A percentile compares a stretch with the other conserved stretches of the same genome.
Conservation (phyloP, 1,140 invertebrate genomes). For the Caenorhabditis remanei region DNA sequence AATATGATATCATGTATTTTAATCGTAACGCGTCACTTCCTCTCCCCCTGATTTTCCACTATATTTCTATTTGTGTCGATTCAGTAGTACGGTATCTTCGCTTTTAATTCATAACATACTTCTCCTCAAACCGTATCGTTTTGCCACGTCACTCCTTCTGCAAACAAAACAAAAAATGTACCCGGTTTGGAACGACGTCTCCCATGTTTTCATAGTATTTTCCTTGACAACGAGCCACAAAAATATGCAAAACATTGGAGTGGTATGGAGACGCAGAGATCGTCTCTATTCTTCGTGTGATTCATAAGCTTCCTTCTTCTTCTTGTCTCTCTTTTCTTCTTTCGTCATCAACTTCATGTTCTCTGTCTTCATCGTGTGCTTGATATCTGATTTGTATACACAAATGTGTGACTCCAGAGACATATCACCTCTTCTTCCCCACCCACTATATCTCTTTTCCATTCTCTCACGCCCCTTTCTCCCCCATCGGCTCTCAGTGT, state of each 20-base stretch:
- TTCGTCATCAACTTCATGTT: conserved; percentile 33
- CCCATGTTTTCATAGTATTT: neutral
- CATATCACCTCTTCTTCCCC: neutral
- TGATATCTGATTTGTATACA: conserved; percentile 44
- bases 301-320: conserved; percentile 8
- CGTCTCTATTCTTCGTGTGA: conserved; percentile 41
- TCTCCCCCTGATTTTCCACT: neutral
- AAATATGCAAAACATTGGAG: conserved; percentile 39
- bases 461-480: neutral
- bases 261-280: conserved; percentile 1
- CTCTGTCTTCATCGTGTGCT: conserved; percentile 23
- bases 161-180: conserved; percentile 9
- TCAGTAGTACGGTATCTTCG: neutral
- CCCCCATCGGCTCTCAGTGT: neutral
- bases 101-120: neutral
- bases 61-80: neutral
- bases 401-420: neutral
- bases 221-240: conserved; percentile 32
- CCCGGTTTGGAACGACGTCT: conserved; percentile 11
- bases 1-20: conserved; percentile 3
- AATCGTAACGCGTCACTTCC: neutral
- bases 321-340: neutral
- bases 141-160: neutral
- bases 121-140: neutral
- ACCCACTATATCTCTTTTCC: neutral